Base-by-base conservation (phyloP, 1,140 invertebrate genomes). In the Rhyacophila brunnea region DNA sequence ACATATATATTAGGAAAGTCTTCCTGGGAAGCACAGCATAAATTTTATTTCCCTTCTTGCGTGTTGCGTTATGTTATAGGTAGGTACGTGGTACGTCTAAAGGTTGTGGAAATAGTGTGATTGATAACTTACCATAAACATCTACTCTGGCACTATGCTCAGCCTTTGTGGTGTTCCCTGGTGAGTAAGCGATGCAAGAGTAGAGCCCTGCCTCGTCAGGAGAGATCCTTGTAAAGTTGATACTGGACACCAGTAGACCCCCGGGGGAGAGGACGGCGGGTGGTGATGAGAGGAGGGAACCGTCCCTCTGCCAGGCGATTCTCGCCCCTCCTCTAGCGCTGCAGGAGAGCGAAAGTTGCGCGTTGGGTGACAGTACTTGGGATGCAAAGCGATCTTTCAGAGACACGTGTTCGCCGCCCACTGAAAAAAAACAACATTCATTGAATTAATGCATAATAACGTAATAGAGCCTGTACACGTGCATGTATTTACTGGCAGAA, bases 191-290 rank as follows among this genome's bases (percentile, higher is more conserved):
- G 6, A 84, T 68, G 69, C 91, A 94, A 6, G 87, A 86, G 70
- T 93, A 94, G 6, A 91, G 72, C 1, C 91, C 90, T 1, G 88
- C 89, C 67, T 92, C 89, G 71, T 88, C 86, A 0, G 90, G 86
- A 23, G 84, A 83, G 4, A 87, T 86, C 61, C 86, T 80, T 62
- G 89, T 85, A 67, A 95, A 89, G 75, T 95, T 95, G 47, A 95
- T 45, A 36, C 17, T 17, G 11, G 52, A 18, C 18, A 51, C 34
- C 10, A 58, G 19, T 6, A 52, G 19, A 1, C 17, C 35, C 13
- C 20, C 23, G 6, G 20, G 23, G 15, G 51, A 34, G 14, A 42
- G 48, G 35, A 10, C 19, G 6, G 18, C 17, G 14, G 28, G 44
- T 13, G 32, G 40, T 0, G 50, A 38, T 18, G 50, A 38, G 14